A percentile compares a stretch with the other conserved stretches of the same genome.
Evolutionary conservation across 2,797 vertebrate species (phyloP).

Genomic region (Lepilemur septentrionalis): DNA sequence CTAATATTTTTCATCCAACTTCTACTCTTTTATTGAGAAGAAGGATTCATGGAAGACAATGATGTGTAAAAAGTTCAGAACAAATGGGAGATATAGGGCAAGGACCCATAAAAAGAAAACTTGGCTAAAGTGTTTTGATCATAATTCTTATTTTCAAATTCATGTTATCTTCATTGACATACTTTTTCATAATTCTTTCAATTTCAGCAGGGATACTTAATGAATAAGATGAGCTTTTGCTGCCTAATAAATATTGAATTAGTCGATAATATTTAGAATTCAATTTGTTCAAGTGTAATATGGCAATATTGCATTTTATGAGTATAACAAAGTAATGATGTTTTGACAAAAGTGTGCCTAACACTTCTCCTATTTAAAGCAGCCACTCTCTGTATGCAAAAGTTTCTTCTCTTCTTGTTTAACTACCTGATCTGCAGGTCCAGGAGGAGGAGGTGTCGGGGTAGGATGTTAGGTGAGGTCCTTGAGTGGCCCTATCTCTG

Average conservation of each 20-base stretch:
- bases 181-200: background rate
- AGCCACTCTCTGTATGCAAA: background rate
- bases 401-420: background rate
- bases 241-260: background rate
- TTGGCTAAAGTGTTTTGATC: background rate
- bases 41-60: background rate
- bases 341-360: background rate
- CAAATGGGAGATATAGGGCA: background rate
- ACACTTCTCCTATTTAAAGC: background rate
- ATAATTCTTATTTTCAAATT: slow-evolving; percentile 5
- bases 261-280: background rate
- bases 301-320: background rate
- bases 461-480: background rate
- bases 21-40: background rate
- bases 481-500: background rate
- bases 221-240: background rate
- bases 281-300: background rate
- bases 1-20: background rate
- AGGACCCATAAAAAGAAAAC: background rate
- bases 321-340: background rate
- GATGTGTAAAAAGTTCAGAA: background rate
- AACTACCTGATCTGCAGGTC: background rate
- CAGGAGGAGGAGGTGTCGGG: fast-evolving
- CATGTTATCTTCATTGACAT: background rate
- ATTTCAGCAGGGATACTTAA: background rate